Evolutionary conservation across 2,888 invertebrate genomes (phyloP), one percentile per base, ranked within the genome.

Genomic region (Stenodera caucasica): DNA sequence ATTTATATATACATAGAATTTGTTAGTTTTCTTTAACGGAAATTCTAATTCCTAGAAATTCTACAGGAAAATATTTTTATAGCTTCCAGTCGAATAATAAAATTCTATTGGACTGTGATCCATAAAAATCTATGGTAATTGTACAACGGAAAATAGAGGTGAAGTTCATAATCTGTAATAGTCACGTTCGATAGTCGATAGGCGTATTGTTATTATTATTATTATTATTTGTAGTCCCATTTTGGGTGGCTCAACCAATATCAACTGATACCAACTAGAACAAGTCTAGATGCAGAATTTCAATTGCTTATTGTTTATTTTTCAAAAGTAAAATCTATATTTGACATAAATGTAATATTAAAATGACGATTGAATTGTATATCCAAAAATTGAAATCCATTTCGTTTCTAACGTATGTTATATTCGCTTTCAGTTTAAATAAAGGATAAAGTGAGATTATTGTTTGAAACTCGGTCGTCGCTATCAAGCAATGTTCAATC

Each of bases 401-500:
- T 67, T 63, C 63, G 66, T n/a, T n/a, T n/a, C 58, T 61, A 59
- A 57, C 63, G 66, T 61, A 58, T 67, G 63, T 65, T 1, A 15
- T 37, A 6, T 14, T 14, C 18, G 63, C 61, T 67, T 63, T 63
- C 63, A 58, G 64, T n/a, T n/a, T 67, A 67, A 69, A 69, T 69
- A 69, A 67, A 67, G 63, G 67, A 65, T 67, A 64, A 69, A 64
- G 63, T 58, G 64, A 64, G 67, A 67, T 69, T 69, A 69, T 69
- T 67, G 69, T 68, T 66, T 61, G 66, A 60, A 63, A 67, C 61
- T 57, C 26, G 26, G n/a, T 5, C 66, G 64, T 51, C 59, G 66
- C 60, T 65, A 68, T 69, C 68, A 66, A 65, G 67, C 64, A 63
- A 64, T 67, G 65, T 66, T 70, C 70, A 67, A 68, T 70, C 70